Evolutionary conservation across 2,797 vertebrate species (phyloP), one percentile per base, ranked within the genome.

Genomic region (Syncerus caffer): DNA sequence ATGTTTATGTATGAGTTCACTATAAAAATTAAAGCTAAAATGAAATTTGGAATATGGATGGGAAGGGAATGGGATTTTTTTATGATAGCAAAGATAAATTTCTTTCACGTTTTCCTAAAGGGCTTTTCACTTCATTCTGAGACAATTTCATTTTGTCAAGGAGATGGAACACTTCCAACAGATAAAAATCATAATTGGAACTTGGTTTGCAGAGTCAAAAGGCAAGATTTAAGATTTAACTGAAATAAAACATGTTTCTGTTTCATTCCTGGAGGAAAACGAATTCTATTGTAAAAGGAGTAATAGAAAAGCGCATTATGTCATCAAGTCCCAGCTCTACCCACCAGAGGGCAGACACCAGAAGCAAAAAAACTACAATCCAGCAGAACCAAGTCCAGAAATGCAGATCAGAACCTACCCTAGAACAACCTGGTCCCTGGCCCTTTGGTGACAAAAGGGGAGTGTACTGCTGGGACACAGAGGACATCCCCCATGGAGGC

Each of bases 151-250:
- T n/a, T 76, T 93, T 80, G 38, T 92, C 38, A 85, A 86, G n/a
- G 23, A 83, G 21, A 83, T 45, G 15, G 78, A 58, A 25, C 11
- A 27, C 9, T 47, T 93, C n/a, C 50, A 51, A 71, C 45, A 60
- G 74, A 91, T 95, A 89, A 87, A 90, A 92, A 93, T 57, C 27
- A 5, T 62, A 90, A 96, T 91, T 89, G 86, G 25, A 96, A 91
- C 60, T 55, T 84, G 14, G 55, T 57, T 90, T 87, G 50, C 45
- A 50, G 87, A 87, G 29, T 57, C 11, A 71, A 74, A 7, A 82
- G 60, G 8, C 23, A 82, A 93, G 34, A 67, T 9, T 45, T 38
- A 42, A 55, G 34, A 76, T 9, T 45, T n/a, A 42, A 55, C 53
- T 62, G 86, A 95, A 85, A 62, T 89, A 67, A 53, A 90, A 74